Evolutionary conservation across 2,797 vertebrate species (phyloP).

Genomic region (Acrocephalus scirpaceus): DNA sequence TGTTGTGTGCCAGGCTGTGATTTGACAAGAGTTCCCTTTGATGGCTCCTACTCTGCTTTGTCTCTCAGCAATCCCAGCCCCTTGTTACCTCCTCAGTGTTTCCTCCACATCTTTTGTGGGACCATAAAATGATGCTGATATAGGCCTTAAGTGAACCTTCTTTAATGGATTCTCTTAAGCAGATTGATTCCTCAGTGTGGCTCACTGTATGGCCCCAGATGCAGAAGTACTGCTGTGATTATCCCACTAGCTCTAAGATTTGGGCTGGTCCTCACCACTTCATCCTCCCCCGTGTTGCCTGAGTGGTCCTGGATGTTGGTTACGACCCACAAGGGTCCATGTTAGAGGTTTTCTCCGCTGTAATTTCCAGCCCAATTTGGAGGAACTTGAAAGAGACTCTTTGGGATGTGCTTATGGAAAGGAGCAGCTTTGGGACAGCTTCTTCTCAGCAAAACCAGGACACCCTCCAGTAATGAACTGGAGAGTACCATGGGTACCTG

Average conservation of each 20-base stretch:
- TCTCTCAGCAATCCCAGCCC: neutral
- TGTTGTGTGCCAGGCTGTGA: neutral
- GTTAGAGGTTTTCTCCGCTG: neutral
- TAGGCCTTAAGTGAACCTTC: neutral
- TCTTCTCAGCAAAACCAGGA: neutral
- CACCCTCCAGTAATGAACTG: fast-evolving
- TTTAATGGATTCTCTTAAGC: neutral
- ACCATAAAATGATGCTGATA: neutral
- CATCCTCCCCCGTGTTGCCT: fast-evolving
- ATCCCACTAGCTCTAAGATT: neutral
- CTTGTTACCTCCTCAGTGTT: neutral
- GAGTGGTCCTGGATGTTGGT: neutral
- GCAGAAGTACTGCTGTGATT: neutral
- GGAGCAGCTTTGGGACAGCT: neutral
- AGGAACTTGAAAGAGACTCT: neutral
- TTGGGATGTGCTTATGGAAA: neutral
- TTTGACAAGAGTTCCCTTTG: neutral
- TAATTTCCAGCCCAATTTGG: neutral
- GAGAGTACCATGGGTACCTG: neutral
- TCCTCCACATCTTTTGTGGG: neutral
- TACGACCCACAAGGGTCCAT: neutral
- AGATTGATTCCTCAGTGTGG: neutral
- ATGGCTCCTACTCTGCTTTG: neutral
- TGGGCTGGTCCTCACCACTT: neutral
- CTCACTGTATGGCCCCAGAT: neutral